Base-by-base conservation (phyloP, 2,797 vertebrate species). In the Emys orbicularis region DNA sequence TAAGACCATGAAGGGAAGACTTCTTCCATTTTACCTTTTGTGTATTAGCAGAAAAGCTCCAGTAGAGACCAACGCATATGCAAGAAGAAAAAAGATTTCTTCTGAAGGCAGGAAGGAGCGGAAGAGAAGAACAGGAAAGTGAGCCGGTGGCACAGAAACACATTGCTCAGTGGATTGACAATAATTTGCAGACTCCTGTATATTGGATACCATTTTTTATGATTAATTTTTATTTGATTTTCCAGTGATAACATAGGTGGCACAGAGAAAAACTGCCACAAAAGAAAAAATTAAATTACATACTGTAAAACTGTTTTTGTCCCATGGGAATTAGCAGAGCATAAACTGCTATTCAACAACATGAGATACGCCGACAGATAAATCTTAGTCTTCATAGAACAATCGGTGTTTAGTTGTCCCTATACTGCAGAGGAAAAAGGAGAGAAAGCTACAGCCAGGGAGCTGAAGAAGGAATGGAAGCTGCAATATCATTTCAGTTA, bases 201-300 rank as follows among this genome's bases (percentile, higher is more conserved):
- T 41, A 37, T 15, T 37, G 53, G 50, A 54, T 15, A 41, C n/a
- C 23, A 54, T 81, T 81, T 81, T 52, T 81, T n/a, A 53, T 16
- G 52, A 37, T 81, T 37, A 57, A 81, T 81, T 81, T 52, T 81
- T 84, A 88, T 92, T 88, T 79, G 74, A 84, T 92, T 88, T 85
- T 84, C 81, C 82, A 85, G 61, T 56, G 37, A 81, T 84, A 81
- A 81, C 61, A 76, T 54, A 59, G 91, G 37, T 54, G 83, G 81
- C 80, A 86, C 61, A 57, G 76, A 81, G n/a, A 92, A 72, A 88
- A 83, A 5, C 81, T 65, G 88, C 41, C 57, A 65, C 23, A 80
- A 84, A 79, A 56, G 59, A 72, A 82, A 82, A 80, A 79, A 57
- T 88, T 87, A 84, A 91, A 88, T 79, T 83, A 92, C 49, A 84